A percentile compares a stretch with the other conserved stretches of the same genome.
phyloP scores from a whole-genome alignment of 2,797 vertebrate genomes.

The Amblyopsis hoosieri region DNA sequence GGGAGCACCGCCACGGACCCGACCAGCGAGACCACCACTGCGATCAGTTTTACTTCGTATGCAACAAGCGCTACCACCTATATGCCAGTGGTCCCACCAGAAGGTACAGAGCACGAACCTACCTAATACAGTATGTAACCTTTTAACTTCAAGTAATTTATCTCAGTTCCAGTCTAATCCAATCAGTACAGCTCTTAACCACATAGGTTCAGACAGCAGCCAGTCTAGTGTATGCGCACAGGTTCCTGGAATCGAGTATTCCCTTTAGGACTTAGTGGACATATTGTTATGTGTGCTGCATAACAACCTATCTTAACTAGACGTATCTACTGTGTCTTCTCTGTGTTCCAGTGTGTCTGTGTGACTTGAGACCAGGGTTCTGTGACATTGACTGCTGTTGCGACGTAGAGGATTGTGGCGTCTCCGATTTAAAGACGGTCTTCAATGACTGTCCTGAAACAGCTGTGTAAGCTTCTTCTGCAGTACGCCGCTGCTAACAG shows the following conservation, averaged over 20 bases:
- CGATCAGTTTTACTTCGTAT: background rate
- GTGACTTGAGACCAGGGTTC: slow-evolving; percentile 74
- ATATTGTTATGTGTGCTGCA: background rate
- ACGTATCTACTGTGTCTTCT: background rate
- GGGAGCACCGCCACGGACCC: background rate
- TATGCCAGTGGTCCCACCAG: slow-evolving; percentile 8
- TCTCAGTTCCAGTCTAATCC: too few species aligned
- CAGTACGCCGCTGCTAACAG: background rate
- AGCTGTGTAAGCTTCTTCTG: slow-evolving; percentile 40
- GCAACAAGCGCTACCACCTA: slow-evolving; percentile 21
- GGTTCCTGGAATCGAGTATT: background rate
- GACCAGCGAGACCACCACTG: slow-evolving; percentile 9
- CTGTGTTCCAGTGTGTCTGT: slow-evolving; percentile 68
- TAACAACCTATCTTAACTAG: too few species aligned
- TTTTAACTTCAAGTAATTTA: too few species aligned
- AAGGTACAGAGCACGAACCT: slow-evolving; percentile 29
- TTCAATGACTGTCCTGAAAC: slow-evolving; percentile 67
- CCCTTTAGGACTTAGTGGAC: background rate
- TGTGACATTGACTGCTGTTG: slow-evolving; percentile 83
- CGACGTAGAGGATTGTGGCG: slow-evolving; percentile 70
- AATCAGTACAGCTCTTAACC: background rate
- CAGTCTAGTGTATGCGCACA: background rate
- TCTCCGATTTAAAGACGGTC: slow-evolving; percentile 67
- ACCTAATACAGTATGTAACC: too few species aligned
- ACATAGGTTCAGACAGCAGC: background rate